Evolutionary conservation across 2,888 invertebrate species (phyloP).

Genomic region (Lycocerus yunnanus): DNA sequence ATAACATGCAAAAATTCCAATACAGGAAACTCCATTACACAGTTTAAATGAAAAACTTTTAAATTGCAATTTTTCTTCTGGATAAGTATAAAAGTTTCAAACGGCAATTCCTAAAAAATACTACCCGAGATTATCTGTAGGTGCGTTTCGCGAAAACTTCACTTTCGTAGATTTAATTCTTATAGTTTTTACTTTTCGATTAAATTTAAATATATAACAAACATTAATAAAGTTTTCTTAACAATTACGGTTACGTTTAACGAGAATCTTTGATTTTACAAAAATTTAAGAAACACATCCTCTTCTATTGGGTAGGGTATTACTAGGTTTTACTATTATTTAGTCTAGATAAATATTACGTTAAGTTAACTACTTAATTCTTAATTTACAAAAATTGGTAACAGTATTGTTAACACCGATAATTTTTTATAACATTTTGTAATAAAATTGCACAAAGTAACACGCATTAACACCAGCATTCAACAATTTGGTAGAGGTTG

Average conservation of each 20-base stretch:
- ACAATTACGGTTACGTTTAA: slow-evolving; percentile 1
- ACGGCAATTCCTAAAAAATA: slow-evolving; percentile 18
- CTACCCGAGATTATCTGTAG: slow-evolving; percentile 18
- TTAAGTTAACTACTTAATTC: not conserved
- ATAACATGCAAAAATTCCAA: slow-evolving; percentile 25
- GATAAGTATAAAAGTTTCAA: slow-evolving; percentile 14
- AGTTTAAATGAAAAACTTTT: slow-evolving; percentile 30
- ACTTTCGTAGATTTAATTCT: slow-evolving; percentile 7
- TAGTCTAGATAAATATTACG: not conserved
- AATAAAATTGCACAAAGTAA: slow-evolving; percentile 9
- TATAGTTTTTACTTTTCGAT: slow-evolving; percentile 5
- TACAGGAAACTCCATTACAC: slow-evolving; percentile 27
- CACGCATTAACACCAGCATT: slow-evolving; percentile 13
- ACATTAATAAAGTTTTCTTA: slow-evolving; percentile 5
- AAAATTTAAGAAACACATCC: not conserved
- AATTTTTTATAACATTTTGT: slow-evolving; percentile 10
- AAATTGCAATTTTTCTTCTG: slow-evolving; percentile 25
- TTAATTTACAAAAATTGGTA: not conserved
- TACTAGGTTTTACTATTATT: not conserved
- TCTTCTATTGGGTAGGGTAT: not conserved
- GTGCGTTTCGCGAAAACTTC: slow-evolving; percentile 13
- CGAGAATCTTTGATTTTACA: slow-evolving; percentile 5
- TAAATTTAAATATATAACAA: not conserved
- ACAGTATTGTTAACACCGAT: not conserved
- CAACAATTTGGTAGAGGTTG: slow-evolving; percentile 12